Evolutionary conservation across 2,113 vertebrate species (phyloP).

Genomic region (Sphyrna mokarran): DNA sequence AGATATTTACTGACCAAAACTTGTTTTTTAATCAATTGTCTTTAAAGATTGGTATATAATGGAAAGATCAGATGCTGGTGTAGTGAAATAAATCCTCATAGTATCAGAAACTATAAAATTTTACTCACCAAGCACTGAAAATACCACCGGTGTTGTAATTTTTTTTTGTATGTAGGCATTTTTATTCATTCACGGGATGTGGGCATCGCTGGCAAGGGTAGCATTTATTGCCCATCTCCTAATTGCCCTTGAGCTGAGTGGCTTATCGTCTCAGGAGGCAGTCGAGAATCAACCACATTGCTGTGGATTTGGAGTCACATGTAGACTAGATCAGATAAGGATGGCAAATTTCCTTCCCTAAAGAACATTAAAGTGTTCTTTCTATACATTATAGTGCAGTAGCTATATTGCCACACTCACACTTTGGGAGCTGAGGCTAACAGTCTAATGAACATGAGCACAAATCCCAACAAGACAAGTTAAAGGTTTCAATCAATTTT

Average conservation of each 20-base stretch:
- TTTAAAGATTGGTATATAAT: not conserved
- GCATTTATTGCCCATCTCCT: too few species aligned
- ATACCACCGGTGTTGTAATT: not conserved
- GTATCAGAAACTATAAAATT: not conserved
- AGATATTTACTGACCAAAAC: constrained; percentile 14
- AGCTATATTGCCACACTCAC: not conserved
- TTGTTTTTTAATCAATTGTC: constrained; percentile 34
- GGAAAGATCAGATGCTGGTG: not conserved
- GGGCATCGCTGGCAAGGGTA: too few species aligned
- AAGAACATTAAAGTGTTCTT: too few species aligned
- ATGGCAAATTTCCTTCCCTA: too few species aligned
- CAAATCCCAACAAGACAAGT: not conserved
- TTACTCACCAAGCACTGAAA: not conserved
- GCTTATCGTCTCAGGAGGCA: too few species aligned
- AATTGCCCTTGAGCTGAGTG: too few species aligned
- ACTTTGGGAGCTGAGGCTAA: not conserved
- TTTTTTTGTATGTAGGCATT: not conserved
- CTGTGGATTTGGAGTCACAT: too few species aligned
- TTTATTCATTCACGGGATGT: too few species aligned
- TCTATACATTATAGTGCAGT: not conserved
- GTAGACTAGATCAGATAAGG: too few species aligned
- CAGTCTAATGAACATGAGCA: not conserved
- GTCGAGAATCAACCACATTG: too few species aligned
- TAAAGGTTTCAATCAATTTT: not conserved
- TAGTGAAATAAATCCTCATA: not conserved